phyloP scores from a whole-genome alignment of 2,113 vertebrate species.

The Perccottus glenii region DNA sequence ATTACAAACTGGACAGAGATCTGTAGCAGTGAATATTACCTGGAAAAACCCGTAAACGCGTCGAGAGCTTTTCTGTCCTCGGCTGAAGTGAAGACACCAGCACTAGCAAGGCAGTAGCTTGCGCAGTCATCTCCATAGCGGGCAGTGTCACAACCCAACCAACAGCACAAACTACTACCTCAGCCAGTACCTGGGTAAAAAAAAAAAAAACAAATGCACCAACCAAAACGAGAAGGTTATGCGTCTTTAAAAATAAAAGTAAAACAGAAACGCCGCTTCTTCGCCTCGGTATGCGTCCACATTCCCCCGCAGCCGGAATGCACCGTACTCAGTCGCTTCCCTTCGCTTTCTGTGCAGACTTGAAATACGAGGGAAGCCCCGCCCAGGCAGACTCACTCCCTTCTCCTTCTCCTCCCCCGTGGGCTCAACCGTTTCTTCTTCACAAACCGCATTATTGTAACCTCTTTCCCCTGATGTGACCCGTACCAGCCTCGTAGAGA shows the following conservation, averaged over 20 bases:
- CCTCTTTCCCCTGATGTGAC: slow-evolving; percentile 78
- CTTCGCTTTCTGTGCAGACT: slow-evolving; percentile 60
- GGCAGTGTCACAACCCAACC: slow-evolving; percentile 98
- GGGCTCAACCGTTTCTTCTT: slow-evolving; percentile 21
- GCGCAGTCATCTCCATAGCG: slow-evolving; percentile 99
- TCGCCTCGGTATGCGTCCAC: not conserved
- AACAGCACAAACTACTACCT: slow-evolving; percentile 99
- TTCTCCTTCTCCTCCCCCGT: slow-evolving; percentile 15
- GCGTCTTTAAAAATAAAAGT: not conserved
- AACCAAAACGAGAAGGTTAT: too few relatives aligned
- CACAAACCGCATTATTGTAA: slow-evolving; percentile 40
- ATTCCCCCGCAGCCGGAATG: slow-evolving; percentile 33
- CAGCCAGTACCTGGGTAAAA: slow-evolving; percentile 90
- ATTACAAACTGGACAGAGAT: not conserved
- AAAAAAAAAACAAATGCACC: not conserved
- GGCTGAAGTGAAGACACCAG: slow-evolving; percentile 80
- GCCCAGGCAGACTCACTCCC: slow-evolving; percentile 64
- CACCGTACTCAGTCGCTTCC: slow-evolving; percentile 21
- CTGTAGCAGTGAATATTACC: slow-evolving; percentile 26
- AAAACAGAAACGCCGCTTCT: not conserved
- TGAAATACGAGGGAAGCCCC: slow-evolving; percentile 77
- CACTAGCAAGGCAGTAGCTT: slow-evolving; percentile 99
- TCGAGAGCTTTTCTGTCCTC: slow-evolving; percentile 5
- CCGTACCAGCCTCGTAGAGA: slow-evolving; percentile 32
- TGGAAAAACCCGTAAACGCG: slow-evolving; percentile 14